phyloP scores from a whole-genome alignment of 2,797 vertebrate species.

The Falco biarmicus region DNA sequence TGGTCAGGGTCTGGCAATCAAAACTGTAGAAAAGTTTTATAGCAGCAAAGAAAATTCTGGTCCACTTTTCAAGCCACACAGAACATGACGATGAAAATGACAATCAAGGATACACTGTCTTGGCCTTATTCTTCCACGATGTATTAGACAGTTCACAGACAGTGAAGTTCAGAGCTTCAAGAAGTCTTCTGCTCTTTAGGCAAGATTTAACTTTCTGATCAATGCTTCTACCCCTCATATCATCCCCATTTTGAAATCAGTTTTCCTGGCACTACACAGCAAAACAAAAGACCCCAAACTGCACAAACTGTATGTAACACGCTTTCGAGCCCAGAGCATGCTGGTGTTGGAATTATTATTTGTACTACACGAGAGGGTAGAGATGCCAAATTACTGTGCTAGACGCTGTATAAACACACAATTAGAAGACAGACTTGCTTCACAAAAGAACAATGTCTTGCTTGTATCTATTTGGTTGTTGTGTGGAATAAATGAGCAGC shows the following conservation, averaged over 20 bases:
- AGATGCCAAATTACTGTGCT: constrained; percentile 3
- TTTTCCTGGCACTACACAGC: background rate
- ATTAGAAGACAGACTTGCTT: background rate
- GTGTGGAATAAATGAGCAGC: constrained; percentile 8
- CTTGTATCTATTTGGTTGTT: background rate
- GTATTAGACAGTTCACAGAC: background rate
- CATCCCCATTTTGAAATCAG: background rate
- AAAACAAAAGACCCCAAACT: background rate
- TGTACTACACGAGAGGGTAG: background rate
- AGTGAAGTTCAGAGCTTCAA: background rate
- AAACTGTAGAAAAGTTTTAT: background rate
- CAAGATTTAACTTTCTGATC: background rate
- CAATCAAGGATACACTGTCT: background rate
- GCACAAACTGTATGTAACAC: background rate
- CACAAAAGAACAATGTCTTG: background rate
- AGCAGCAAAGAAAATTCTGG: background rate
- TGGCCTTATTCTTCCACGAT: background rate
- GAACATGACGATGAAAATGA: background rate
- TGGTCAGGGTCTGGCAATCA: background rate
- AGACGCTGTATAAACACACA: background rate
- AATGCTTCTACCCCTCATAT: background rate
- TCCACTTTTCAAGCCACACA: background rate
- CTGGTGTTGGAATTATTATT: background rate
- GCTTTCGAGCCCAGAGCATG: background rate
- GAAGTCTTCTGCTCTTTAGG: background rate